Base-by-base conservation (phyloP, 2,888 invertebrate genomes). In the Thymelicus lineola region DNA sequence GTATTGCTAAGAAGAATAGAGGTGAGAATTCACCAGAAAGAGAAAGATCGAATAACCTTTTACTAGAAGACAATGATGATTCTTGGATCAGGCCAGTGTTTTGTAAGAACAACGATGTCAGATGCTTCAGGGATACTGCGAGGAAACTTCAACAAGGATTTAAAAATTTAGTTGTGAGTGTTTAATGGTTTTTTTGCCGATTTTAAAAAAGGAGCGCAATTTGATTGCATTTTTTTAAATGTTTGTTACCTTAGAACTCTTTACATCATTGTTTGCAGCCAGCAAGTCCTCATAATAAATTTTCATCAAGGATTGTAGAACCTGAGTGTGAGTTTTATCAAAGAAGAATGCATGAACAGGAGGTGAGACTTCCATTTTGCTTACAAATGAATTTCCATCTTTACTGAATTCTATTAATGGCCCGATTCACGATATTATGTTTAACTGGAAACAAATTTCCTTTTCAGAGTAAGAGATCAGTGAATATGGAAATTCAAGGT, bases 401-500 rank as follows among this genome's bases (percentile, higher is more conserved):
- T 74, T 67, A 71, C 67, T 45, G 65, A 35, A 67, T 45, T 20
- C 48, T 35, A 58, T 57, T 42, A 46, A 36, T 20, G 12, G 9
- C 10, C 20, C 12, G 20, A 5, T 10, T 12, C 20, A 17, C 9
- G 48, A 53, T 60, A 50, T 48, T 58, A 6, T 6, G 17, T 36
- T 57, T 35, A 28, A 64, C 15, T 2, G 28, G 35, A 20, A 45
- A 63, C 6, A 14, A 55, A 55, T 67, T 57, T 48, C 73, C 72
- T 62, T 86, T 84, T 66, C 83, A 86, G 87, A 77, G 72, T 45
- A 71, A 76, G 45, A 82, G 81, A 69, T 82, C 80, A 17, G 84
- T 85, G 45, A 81, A 87, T 75, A 86, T 82, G 75, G 85, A 88
- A 75, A 86, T 84, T 53, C 89, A 89, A 88, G 88, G 90, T 89